Base-by-base conservation (phyloP, 1,140 invertebrate species). In the Neuroterus valhalla region DNA sequence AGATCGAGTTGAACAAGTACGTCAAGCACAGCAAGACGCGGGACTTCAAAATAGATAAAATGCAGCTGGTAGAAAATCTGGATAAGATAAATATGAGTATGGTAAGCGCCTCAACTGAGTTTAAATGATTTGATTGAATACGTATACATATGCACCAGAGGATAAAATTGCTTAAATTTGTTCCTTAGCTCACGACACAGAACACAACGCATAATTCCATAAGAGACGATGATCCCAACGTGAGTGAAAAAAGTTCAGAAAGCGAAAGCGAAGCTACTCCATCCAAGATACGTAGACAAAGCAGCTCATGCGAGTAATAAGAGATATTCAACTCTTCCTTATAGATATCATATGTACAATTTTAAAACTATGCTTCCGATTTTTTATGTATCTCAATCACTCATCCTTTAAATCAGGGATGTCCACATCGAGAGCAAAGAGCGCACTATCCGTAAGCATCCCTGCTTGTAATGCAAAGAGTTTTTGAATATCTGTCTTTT, bases 21-120 rank as follows among this genome's bases (percentile, higher is more conserved):
- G 79, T 92, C 2, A 92, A 92, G 70, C 87, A 88, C 69, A 91
- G 92, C 17, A 87, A 91, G 2, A 90, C 91, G 15, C 86, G 93
- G 77, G 92, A 92, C 85, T 93, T 93, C 71, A 87, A 91, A 80
- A 91, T 92, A 26, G 86, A 88, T 69, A 89, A 90, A n/a, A 77
- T 83, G 4, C 82, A 89, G 72, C 74, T 93, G 0, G 85, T 85
- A 23, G 87, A 91, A 76, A 89, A 88, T 23, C 82, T 93, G 11
- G 90, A 92, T 48, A 79, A 82, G 77, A 76, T 87, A 67, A 82
- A 88, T 43, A 67, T 72, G 1, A 90, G 83, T 73, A 43, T 77
- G 74, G 88, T 90, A 82, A 82, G 80, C 70, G 72, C 44, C 66
- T 31, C 43, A 66, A 38, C 8, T 38, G 1, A 38, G 6, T 8